phyloP scores from a whole-genome alignment of 2,797 vertebrate species.

The Sparidentex hasta region DNA sequence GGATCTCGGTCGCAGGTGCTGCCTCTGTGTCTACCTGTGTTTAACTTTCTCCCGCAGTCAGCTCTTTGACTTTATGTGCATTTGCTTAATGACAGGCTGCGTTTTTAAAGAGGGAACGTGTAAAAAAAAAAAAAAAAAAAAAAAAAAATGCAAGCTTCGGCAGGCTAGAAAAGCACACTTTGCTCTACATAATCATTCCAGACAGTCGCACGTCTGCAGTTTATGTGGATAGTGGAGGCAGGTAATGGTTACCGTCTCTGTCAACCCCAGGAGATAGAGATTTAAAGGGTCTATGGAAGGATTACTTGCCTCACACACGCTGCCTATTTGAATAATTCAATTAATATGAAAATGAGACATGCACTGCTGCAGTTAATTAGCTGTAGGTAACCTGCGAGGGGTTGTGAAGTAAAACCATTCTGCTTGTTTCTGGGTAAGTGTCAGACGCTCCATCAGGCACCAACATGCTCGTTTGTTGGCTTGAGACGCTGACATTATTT shows the following conservation, averaged over 20 bases:
- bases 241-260: constrained; percentile 30
- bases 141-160: constrained; percentile 19
- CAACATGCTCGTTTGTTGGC: not conserved
- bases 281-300: constrained; percentile 22
- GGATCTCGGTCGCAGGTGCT: constrained; percentile 48
- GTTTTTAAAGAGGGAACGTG: constrained; percentile 59
- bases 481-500: not conserved
- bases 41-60: constrained; percentile 69
- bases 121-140: constrained; percentile 30
- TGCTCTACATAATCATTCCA: constrained; percentile 52
- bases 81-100: constrained; percentile 70
- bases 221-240: constrained; percentile 6
- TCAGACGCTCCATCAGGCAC: not conserved
- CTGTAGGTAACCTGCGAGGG: constrained; percentile 16
- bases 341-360: constrained; percentile 8
- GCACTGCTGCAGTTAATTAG: not conserved
- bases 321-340: constrained; percentile 10
- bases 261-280: constrained; percentile 11
- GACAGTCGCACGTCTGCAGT: constrained; percentile 47
- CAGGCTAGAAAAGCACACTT: constrained; percentile 56
- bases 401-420: constrained; percentile 12
- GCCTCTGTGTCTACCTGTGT: constrained; percentile 47
- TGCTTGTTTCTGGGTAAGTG: not conserved
- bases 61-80: constrained; percentile 58
- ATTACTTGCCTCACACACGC: not conserved